These are phyloP conservation scores for Aphyosemion australe DNA, from an alignment of 2,113 vertebrate species.

Conservation along the genomic window DNA sequence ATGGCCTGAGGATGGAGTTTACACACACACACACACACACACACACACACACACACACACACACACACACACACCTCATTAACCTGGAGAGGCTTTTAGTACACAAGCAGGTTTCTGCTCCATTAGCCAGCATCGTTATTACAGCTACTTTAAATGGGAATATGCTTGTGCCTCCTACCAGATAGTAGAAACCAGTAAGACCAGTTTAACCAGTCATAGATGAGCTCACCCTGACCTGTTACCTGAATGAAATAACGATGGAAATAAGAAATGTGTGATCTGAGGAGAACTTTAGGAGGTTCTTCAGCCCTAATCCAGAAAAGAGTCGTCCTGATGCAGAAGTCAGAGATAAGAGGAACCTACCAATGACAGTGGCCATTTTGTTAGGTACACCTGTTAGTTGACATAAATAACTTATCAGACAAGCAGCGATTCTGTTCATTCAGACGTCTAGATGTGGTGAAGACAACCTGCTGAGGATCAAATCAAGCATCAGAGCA, in stretches of 20 bases:
- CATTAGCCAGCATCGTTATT: constrained; percentile 55
- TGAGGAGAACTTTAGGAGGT: neutral
- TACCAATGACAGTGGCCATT: too few relatives aligned
- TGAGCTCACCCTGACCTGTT: neutral
- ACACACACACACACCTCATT: constrained; percentile 37
- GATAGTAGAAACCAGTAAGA: constrained; percentile 14
- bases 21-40: neutral
- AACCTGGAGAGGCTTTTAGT: constrained; percentile 53
- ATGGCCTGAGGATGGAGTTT: constrained; percentile 24
- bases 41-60: constrained; percentile 14
- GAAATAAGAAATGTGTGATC: neutral
- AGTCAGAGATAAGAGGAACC: neutral
- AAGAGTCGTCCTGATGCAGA: neutral
- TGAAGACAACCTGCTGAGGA: too few relatives aligned
- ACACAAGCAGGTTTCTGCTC: constrained; percentile 50
- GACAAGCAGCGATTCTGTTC: too few relatives aligned
- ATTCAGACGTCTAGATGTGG: too few relatives aligned
- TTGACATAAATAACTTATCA: too few relatives aligned
- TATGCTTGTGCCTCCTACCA: constrained; percentile 12
- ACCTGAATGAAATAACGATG: neutral
- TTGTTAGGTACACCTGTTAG: too few relatives aligned
- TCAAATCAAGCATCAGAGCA: too few relatives aligned
- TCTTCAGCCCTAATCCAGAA: neutral
- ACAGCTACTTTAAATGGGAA: constrained; percentile 39
- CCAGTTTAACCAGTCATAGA: neutral